Evolutionary conservation across 2,888 invertebrate species (phyloP), one percentile per base, ranked within the genome.

Genomic region (Incurvaria masculella): DNA sequence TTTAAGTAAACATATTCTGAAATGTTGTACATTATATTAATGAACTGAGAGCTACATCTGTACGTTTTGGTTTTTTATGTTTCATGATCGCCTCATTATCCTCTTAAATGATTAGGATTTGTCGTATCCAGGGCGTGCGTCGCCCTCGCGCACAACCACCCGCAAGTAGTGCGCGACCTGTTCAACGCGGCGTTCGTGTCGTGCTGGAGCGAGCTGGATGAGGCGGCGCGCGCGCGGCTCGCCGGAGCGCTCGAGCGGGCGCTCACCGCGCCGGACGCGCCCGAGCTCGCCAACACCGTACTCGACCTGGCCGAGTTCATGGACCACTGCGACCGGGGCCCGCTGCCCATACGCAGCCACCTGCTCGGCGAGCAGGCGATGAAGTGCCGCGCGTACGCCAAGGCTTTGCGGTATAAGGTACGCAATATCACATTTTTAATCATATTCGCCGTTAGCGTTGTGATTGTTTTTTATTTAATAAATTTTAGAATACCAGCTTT

Each of bases 101-200:
- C 14, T 27, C 14, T 27, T 8, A 16, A 40, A 10, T 8, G 16
- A n/a, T 40, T 40, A 40, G 14, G 20, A 21, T 19, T 43, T 19
- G 19, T 50, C 27, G 18, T 55, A 63, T 61, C 14, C 64, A 81
- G 95, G 52, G 95, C 97, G 0, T 98, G 98, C 63, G 89, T 92
- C 60, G 88, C 89, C 4, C 68, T 97, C 38, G 94, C 95, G 1
- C 95, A 97, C 65, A 91, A 91, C 27, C 96, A 98, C 69, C 90
- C 94, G 2, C 95, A 96, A 60, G 72, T 99, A 19, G 89, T 97
- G 0, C 84, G 93, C 51, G 97, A 98, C 64, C 72, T 99, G 21
- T 99, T 99, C 65, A 98, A 99, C 69, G 97, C 98, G 0, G 97
- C 98, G 0, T 99, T 99, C 66, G 95, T 99, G 54, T 97, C 97